Base-by-base conservation (phyloP, 2,888 invertebrate genomes). In the Acrobasis consociella region DNA sequence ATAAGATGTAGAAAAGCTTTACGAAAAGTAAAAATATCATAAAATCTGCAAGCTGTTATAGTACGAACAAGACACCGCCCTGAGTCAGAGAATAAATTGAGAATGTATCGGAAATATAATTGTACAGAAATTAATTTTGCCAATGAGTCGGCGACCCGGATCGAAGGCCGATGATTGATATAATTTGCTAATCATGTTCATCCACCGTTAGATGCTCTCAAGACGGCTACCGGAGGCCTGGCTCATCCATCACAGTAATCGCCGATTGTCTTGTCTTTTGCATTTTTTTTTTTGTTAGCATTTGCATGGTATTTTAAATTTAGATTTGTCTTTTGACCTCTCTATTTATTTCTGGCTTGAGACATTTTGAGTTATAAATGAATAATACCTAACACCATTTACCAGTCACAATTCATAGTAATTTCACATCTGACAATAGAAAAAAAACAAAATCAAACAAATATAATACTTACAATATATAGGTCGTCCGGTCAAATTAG, bases 161-260 rank as follows among this genome's bases (percentile, higher is more conserved):
- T 56, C 53, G 15, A 50, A 64, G 16, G 22, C 58, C 60, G 52
- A 55, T 58, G 63, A 67, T 67, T 62, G 50, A 67, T 64, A 42
- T 42, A 42, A 39, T 56, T 64, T 66, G 61, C 58, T 69, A 68
- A 69, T 72, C 67, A 63, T 56, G 65, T 62, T 67, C 64, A 62
- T 64, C 67, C 65, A 72, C 82, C 78, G 80, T 83, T 81, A 78
- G 66, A 50, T 16, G 16, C 42, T 52, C 37, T 9, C 11, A 9
- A 7, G n/a, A 75, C 76, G 77, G 62, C 65, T 62, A 65, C 67
- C 68, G 66, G 73, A 66, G 74, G 74, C 76, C 69, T 75, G 69
- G 72, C 70, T 75, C 76, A 84, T 90, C 81, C 72, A 88, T 90
- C 88, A 86, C 74, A 78, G 76, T 87, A 85, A 88, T 86, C 80